Percentiles rank a stretch among this genome's conserved stretches.
Conservation (phyloP, 2,888 invertebrate genomes). For the Rhaphigaster nebulosa region DNA sequence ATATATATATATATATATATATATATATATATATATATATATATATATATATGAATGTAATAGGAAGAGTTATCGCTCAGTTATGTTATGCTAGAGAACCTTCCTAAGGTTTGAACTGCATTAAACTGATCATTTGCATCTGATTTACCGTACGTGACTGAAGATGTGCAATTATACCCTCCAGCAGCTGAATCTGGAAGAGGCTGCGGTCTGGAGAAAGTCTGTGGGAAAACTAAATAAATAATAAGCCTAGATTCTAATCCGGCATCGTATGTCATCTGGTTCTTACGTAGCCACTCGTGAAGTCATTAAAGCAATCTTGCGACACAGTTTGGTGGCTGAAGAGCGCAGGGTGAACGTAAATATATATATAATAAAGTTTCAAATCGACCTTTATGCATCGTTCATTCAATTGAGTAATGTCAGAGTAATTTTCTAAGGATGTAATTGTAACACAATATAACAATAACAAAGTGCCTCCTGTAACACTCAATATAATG, state of each 20-base stretch:
- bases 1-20: too few species aligned
- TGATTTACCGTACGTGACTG: not conserved
- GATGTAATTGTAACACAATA: too few species aligned
- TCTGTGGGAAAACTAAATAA: constrained; percentile 30
- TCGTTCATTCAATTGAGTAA: too few species aligned
- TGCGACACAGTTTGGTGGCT: not conserved
- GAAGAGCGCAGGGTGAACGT: not conserved
- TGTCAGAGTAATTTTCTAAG: too few species aligned
- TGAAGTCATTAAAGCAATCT: not conserved
- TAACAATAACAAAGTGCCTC: too few species aligned
- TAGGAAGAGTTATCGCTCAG: not conserved
- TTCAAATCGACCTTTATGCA: too few species aligned
- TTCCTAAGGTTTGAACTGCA: not conserved
- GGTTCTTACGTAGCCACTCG: constrained; percentile 14
- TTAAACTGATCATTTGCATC: not conserved
- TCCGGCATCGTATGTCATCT: constrained; percentile 31
- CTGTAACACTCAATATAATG: too few species aligned
- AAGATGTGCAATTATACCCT: constrained; percentile 7
- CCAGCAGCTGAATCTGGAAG: constrained; percentile 11
- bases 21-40: too few species aligned
- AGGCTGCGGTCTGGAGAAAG: not conserved
- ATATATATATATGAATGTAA: not conserved
- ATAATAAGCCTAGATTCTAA: constrained; percentile 14
- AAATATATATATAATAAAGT: not conserved
- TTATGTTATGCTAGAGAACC: not conserved